Base-by-base conservation (phyloP, 1,140 invertebrate genomes). In the Metaphire vulgaris region DNA sequence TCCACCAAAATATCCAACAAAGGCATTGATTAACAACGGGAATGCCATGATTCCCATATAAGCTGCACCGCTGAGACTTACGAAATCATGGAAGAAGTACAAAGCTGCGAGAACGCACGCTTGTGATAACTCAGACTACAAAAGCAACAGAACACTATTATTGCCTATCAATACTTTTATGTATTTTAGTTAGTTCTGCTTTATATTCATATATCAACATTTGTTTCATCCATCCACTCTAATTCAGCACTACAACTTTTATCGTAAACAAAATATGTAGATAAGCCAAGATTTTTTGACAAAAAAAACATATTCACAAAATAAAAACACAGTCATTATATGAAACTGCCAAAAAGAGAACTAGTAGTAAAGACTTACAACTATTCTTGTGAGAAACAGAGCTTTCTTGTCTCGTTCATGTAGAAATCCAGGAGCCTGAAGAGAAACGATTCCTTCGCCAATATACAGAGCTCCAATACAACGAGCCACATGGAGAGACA, bases 371-470 rank as follows among this genome's bases (percentile, higher is more conserved):
- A n/a, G n/a, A 76, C 75, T 76, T 1, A 77, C 76, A 30, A 66
- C 0, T 21, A 77, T 67, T 21, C 72, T 32, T n/a, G 33, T 31
- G 30, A 34, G 12, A 30, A 77, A 69, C 26, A 75, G 72, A 31
- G 72, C 76, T 28, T 65, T 66, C 32, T 77, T 77, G 72, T 77
- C 76, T 28, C 72, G 26, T 71, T 77, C 76, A 74, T 77, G 76
- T 16, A 77, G 76, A 69, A 74, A 77, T 15, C 76, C 76, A 15
- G 76, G 76, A 28, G 76, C 71, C 29, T 74, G 76, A 1, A 77
- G 32, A 16, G 76, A 66, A 31, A 74, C 34, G 16, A 77, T 56
- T n/a, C 56, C 65, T 15, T 32, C 33, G 28, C 76, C 72, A 33
- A 77, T 74, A 6, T 69, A 26, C 12, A 74, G 33, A 29, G 72